phyloP scores from a whole-genome alignment of 2,113 vertebrate species.

The Pontoporia blainvillei region DNA sequence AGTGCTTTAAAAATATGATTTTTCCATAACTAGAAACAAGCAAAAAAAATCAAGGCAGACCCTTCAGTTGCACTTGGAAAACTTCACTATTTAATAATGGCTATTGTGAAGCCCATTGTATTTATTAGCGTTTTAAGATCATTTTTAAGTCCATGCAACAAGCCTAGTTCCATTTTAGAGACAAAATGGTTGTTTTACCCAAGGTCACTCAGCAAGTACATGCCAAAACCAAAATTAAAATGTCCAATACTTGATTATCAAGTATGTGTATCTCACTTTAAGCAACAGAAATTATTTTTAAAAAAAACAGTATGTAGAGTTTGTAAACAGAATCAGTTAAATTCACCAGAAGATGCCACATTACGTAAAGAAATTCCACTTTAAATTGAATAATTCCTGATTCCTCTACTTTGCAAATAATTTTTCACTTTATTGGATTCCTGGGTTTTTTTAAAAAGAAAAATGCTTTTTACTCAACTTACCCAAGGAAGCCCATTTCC shows the following conservation, averaged over 20 bases:
- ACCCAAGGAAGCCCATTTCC: not conserved
- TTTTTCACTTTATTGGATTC: not conserved
- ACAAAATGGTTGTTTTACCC: not conserved
- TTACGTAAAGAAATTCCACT: not conserved
- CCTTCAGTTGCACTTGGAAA: not conserved
- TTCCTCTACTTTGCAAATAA: slow-evolving; percentile 19
- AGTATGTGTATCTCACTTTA: not conserved
- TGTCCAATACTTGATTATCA: not conserved
- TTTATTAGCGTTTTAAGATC: not conserved
- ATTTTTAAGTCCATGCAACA: not conserved
- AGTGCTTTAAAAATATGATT: not conserved
- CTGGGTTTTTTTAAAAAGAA: not conserved
- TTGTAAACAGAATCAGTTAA: not conserved
- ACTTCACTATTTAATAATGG: not conserved
- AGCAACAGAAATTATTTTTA: not conserved
- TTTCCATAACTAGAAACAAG: not conserved
- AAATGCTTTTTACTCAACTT: slow-evolving; percentile 3
- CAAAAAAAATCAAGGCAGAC: not conserved
- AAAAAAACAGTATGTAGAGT: not conserved
- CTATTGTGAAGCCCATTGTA: not conserved
- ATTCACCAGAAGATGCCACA: not conserved
- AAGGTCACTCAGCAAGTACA: not conserved
- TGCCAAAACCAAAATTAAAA: not conserved
- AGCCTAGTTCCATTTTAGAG: not conserved
- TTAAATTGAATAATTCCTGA: slow-evolving; percentile 9